Evolutionary conservation across 2,113 vertebrate species (phyloP).

Genomic region (Carassius gibelio): DNA sequence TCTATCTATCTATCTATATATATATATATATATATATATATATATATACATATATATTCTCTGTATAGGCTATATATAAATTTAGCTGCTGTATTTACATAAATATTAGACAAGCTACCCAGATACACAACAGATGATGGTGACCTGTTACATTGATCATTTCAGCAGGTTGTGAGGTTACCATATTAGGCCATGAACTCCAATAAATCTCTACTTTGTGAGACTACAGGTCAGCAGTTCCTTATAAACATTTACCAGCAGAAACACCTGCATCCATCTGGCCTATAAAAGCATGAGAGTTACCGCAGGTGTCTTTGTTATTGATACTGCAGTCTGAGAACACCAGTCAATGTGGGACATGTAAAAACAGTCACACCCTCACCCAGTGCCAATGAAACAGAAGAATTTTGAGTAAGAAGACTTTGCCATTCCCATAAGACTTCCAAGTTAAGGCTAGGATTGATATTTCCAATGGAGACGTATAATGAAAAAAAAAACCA

Average conservation of each 20-base stretch:
- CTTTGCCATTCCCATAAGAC: background rate
- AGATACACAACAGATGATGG: background rate
- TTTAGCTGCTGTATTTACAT: background rate
- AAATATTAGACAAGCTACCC: background rate
- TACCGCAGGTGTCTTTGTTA: constrained; percentile 45
- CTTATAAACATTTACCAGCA: constrained; percentile 27
- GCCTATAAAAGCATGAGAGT: constrained; percentile 23
- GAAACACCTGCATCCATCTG: constrained; percentile 34
- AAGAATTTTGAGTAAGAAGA: background rate
- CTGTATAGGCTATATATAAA: background rate
- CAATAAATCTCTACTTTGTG: constrained; percentile 2
- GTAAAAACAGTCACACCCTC: constrained; percentile 5
- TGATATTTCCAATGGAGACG: background rate
- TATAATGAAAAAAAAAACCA: background rate
- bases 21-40: too few species aligned
- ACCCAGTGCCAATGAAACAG: constrained; percentile 3
- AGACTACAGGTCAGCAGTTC: background rate
- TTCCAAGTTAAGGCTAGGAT: background rate
- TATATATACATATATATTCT: too few species aligned
- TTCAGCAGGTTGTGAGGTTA: background rate
- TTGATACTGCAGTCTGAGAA: constrained; percentile 14
- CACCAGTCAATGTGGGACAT: constrained; percentile 30
- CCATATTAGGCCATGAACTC: constrained; percentile 9
- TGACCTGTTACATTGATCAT: background rate
- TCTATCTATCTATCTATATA: too few species aligned